Evolutionary conservation across 92 coral and sea anemone genomes (phyloP).

Genomic region (Zoanthus gigantus): DNA sequence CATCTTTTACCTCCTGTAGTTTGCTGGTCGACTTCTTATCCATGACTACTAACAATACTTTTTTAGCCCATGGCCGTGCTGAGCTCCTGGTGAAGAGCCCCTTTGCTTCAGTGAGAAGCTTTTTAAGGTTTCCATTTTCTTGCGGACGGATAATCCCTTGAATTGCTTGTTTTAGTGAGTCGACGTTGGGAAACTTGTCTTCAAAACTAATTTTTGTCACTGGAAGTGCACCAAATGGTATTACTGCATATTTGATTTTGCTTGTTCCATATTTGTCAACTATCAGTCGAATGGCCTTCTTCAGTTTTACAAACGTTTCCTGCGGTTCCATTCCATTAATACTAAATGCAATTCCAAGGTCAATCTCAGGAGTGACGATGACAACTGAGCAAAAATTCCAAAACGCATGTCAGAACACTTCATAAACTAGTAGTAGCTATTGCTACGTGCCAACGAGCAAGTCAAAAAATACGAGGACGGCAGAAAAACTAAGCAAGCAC

Average conservation of each 20-base stretch:
- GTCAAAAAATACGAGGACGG: no score
- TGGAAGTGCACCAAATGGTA: constrained; percentile 22
- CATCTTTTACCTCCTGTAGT: constrained; percentile 57
- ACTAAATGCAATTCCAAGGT: constrained; percentile 29
- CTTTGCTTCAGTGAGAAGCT: constrained; percentile 9
- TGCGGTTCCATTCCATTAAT: constrained; percentile 8
- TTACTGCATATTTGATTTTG: constrained; percentile 30
- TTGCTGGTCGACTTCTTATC: constrained; percentile 76
- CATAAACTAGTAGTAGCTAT: no score
- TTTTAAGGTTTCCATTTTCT: constrained; percentile 26
- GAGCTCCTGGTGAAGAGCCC: constrained; percentile 20
- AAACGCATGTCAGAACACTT: no score
- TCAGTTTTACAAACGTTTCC: constrained; percentile 15
- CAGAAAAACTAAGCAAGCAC: no score
- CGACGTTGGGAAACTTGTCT: not conserved
- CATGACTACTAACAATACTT: constrained; percentile 78
- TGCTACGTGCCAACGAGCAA: no score
- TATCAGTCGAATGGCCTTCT: constrained; percentile 18
- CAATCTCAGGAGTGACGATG: constrained; percentile 29
- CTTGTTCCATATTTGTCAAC: constrained; percentile 29
- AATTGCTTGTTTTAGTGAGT: constrained; percentile 5
- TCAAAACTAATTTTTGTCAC: not conserved
- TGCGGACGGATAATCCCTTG: not conserved
- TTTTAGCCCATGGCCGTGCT: constrained; percentile 76
- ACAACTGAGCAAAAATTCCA: not conserved